phyloP scores from a whole-genome alignment of 2,113 vertebrate species.

The Grantiella picta region DNA sequence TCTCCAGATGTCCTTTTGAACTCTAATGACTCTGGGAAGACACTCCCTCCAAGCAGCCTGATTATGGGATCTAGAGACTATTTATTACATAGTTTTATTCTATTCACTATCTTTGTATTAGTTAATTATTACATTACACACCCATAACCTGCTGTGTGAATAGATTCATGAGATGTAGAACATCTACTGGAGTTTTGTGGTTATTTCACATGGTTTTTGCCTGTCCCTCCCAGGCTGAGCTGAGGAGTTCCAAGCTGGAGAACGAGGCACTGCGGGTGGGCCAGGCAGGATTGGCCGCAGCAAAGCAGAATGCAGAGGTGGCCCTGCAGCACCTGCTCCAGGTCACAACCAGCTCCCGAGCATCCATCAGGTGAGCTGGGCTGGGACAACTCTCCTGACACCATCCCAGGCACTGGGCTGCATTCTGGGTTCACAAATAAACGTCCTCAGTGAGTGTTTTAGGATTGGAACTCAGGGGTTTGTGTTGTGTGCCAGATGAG shows the following conservation, averaged over 20 bases:
- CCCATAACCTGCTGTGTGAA: accelerated
- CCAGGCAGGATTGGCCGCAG: slow-evolving; percentile 72
- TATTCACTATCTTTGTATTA: accelerated
- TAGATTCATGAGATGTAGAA: accelerated
- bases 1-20: not conserved
- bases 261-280: slow-evolving; percentile 69
- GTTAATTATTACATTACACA: not conserved
- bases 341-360: slow-evolving; percentile 69
- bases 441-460: accelerated
- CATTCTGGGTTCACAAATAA: accelerated
- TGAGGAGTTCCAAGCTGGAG: slow-evolving; percentile 68
- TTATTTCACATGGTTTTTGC: accelerated
- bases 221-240: slow-evolving; percentile 67
- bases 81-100: not conserved
- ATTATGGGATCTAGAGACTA: accelerated
- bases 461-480: not conserved
- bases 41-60: not conserved
- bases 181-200: accelerated
- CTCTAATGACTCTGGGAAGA: not conserved
- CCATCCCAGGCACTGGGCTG: accelerated
- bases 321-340: slow-evolving; percentile 82
- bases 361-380: slow-evolving; percentile 78
- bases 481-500: not conserved
- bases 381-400: accelerated
- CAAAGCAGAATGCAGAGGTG: slow-evolving; percentile 80